phyloP scores from a whole-genome alignment of 2,888 invertebrate genomes.

The Lamproptera curius region DNA sequence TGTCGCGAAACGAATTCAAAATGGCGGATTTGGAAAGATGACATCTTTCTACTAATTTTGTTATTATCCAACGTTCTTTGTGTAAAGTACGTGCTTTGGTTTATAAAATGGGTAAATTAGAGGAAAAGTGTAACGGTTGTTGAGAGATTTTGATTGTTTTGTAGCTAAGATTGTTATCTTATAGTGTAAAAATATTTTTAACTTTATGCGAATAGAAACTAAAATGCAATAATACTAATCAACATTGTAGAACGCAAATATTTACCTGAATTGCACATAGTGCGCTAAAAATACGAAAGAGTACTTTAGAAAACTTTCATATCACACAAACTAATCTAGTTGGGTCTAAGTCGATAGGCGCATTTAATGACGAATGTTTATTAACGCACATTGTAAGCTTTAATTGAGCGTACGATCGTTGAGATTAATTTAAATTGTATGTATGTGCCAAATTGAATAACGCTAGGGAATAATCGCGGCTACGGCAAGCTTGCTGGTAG shows the following conservation, averaged over 20 bases:
- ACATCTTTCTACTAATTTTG: too few relatives aligned
- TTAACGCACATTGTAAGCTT: conserved; percentile 25
- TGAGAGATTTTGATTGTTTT: too few relatives aligned
- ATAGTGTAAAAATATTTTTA: too few relatives aligned
- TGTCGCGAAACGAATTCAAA: conserved; percentile 23
- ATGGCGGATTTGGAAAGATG: too few relatives aligned
- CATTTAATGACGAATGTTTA: neutral
- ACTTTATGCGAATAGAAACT: too few relatives aligned
- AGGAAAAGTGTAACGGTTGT: too few relatives aligned
- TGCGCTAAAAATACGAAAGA: conserved; percentile 73
- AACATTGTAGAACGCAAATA: conserved; percentile 35
- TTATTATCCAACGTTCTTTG: too few relatives aligned
- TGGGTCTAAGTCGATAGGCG: conserved; percentile 5
- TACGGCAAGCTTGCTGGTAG: conserved; percentile 13
- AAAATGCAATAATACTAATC: too few relatives aligned
- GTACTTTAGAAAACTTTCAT: conserved; percentile 35
- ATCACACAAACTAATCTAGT: neutral
- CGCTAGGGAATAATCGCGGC: conserved; percentile 13
- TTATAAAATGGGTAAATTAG: too few relatives aligned
- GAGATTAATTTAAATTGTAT: conserved; percentile 20
- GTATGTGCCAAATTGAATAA: conserved; percentile 4
- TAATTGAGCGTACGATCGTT: conserved; percentile 39
- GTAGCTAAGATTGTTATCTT: too few relatives aligned
- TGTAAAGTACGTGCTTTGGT: too few relatives aligned
- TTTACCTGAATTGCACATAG: conserved; percentile 72